Percentiles rank a stretch among this genome's conserved stretches.
These are phyloP conservation scores for Porites lobata DNA, from an alignment of 92 coral and sea anemone species.

Conservation along the genomic window DNA sequence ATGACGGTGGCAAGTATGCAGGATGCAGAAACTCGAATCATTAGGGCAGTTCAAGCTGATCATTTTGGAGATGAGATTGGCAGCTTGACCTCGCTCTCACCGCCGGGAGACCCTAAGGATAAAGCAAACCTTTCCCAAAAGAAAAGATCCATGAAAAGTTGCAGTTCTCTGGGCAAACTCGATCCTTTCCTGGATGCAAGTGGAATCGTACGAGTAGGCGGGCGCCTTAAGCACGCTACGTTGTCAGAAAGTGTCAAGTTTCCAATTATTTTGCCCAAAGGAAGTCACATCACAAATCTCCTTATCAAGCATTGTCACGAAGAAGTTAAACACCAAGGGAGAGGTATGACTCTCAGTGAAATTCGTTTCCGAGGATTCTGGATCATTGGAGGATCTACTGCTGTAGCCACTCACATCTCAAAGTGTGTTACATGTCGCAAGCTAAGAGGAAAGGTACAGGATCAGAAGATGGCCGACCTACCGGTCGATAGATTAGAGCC, in stretches of 20 bases:
- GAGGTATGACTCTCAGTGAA: no score
- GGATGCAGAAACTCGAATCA: slow-evolving; percentile 19
- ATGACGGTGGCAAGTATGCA: slow-evolving; percentile 8
- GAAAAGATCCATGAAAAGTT: not conserved
- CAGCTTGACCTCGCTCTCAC: not conserved
- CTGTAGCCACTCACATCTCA: no score
- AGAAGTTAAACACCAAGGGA: no score
- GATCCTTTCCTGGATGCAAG: slow-evolving; percentile 8
- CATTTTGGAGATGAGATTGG: not conserved
- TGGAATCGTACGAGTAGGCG: slow-evolving; percentile 6
- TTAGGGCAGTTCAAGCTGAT: slow-evolving; percentile 18
- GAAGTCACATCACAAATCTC: not conserved
- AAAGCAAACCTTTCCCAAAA: not conserved
- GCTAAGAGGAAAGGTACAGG: no score
- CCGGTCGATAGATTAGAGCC: no score
- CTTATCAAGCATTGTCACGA: no score
- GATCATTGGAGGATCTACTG: no score
- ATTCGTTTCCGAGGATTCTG: no score
- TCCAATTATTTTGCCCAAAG: not conserved
- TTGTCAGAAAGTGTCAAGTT: slow-evolving; percentile 9
- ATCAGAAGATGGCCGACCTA: no score
- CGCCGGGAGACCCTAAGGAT: not conserved
- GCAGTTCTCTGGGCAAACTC: slow-evolving; percentile 16
- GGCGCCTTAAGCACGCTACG: not conserved
- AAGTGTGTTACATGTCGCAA: no score